Evolutionary conservation across 2,888 invertebrate genomes (phyloP), one percentile per base, ranked within the genome.

Genomic region (Tanypteryx hageni): DNA sequence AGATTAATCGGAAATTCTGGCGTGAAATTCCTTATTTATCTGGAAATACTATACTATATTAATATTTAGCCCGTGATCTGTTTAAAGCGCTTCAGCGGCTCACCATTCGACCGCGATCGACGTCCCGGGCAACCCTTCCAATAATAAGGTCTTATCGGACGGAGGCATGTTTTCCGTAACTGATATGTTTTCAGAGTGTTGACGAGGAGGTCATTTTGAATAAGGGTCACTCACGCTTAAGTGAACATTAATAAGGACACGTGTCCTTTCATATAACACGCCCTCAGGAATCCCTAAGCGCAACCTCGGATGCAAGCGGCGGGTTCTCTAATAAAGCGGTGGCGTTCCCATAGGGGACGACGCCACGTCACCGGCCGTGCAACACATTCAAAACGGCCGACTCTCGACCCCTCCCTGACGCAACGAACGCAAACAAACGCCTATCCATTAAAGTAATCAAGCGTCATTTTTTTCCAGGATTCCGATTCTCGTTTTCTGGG

Each of bases 171-270:
- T 76, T 76, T 76, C 27, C 22, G 76, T 76, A 76, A 76, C 27
- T 76, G 76, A 76, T 27, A 76, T 13, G 76, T 76, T 76, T 76
- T 22, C 18, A 27, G 76, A 22, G 76, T 76, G 76, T 27, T 76
- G 76, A 76, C 11, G 76, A 76, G 22, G 27, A 27, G 76, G 22
- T 27, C 27, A 22, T 27, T 27, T 22, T 76, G 76, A 27, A 27
- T 76, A 76, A 76, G 22, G 22, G 27, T 22, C 22, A 76, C 27
- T 27, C 76, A 76, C 27, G 76, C 22, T 27, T 76, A 76, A 76
- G 76, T 76, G 76, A 76, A 76, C 76, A 76, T 76, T 76, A 76
- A 76, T 27, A 27, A 76, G 76, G 27, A 76, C 76, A 27, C 76
- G 76, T 76, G 76, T 76, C 76, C 76, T 22, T 22, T 76, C 22